Base-by-base conservation (phyloP, 2,113 vertebrate species). In the Leucopsar rothschildi region DNA sequence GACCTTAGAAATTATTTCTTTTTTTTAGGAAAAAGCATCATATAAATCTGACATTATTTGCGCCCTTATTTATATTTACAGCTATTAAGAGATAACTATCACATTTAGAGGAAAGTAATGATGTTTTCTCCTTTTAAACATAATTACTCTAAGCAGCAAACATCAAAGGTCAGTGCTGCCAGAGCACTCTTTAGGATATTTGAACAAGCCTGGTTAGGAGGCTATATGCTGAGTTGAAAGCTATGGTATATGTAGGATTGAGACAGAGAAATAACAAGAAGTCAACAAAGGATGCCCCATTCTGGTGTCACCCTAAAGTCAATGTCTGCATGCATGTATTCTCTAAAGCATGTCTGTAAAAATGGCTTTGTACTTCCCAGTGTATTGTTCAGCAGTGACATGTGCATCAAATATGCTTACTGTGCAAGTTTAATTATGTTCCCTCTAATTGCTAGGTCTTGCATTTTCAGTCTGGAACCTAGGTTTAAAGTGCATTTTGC, bases 391-490 rank as follows among this genome's bases (percentile, higher is more conserved):
- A 15, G 44, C 75, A 57, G 68, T 55, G 83, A 80, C 85, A 80
- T 86, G 22, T 72, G 40, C 49, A 86, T 82, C 64, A 66, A 75
- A 94, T 75, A n/a, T 1, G 27, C 91, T 83, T 93, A 66, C 47
- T 86, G 31, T 90, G 63, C 72, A 78, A 66, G 42, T 92, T 93
- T 73, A 72, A 88, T 93, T 94, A 72, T 94, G 40, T 94, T 90
- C 63, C 16, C 20, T 86, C 53, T 77, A 39, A 69, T 87, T 84
- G 88, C 86, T 90, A 75, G 50, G 71, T 37, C 33, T 95, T 97
- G 80, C 76, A 33, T 93, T 96, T 95, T 93, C 57, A 73, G 23
- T 56, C 63, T 88, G 55, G 42, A 82, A 65, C 40, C 17, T 45
- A 45, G 60, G 49, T 84, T 94, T 79, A 75, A 85, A 90, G 63